phyloP scores from a whole-genome alignment of 2,797 vertebrate genomes.

The Crotalus adamanteus region DNA sequence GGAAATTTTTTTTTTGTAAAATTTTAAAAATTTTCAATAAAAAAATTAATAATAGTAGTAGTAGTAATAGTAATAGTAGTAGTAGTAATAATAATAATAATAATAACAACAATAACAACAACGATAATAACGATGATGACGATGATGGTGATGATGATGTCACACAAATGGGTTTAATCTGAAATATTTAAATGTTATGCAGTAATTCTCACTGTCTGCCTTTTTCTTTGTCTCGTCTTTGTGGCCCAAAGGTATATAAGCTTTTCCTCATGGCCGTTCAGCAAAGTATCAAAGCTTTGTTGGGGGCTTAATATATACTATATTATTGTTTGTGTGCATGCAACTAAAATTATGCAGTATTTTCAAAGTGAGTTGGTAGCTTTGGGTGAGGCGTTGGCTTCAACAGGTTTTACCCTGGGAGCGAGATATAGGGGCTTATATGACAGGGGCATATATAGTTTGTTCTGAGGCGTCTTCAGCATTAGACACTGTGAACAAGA shows the following conservation, averaged over 20 bases:
- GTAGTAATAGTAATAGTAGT: too few relatives aligned
- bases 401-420: background rate
- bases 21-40: too few relatives aligned
- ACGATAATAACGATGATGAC: accelerated
- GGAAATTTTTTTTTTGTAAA: too few relatives aligned
- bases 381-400: background rate
- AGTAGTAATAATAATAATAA: too few relatives aligned
- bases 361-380: background rate
- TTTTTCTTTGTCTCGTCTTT: background rate
- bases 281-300: background rate
- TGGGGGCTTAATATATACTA: background rate
- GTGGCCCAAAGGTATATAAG: background rate
- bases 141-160: background rate
- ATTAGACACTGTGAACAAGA: background rate
- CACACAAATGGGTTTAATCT: background rate
- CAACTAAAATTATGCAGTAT: background rate
- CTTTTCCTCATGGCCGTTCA: background rate
- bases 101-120: too few relatives aligned
- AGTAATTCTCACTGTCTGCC: background rate
- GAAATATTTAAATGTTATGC: background rate
- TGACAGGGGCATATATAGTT: background rate
- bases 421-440: background rate
- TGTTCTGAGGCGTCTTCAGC: background rate
- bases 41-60: too few relatives aligned
- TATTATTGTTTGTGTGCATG: background rate